Evolutionary conservation across 1,140 invertebrate genomes (phyloP), one percentile per base, ranked within the genome.

Genomic region (Bilobella aurantiaca): DNA sequence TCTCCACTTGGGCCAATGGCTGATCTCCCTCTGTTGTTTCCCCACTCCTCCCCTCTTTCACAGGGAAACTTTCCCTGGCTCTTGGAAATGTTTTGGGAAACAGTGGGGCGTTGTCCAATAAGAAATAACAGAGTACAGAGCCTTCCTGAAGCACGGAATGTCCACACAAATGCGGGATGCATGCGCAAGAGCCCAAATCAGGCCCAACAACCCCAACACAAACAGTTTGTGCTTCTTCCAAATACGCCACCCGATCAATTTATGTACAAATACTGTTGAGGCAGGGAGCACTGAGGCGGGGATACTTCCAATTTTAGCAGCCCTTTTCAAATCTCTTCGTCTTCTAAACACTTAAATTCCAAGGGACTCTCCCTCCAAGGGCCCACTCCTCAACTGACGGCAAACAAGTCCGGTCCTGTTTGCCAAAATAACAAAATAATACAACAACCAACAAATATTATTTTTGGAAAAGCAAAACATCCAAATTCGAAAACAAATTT

Each of bases 221-320:
- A 53, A 53, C 49, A 53, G 23, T 53, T 53, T 53, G 14, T 53
- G 25, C 25, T 53, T 53, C 25, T 5, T 53, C 49, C 49, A 53
- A 53, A 53, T 53, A 53, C 23, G 25, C 49, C 23, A 14, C 49
- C 14, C 49, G 8, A 5, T 23, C 8, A 53, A 53, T 23, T 53
- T 53, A 53, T 53, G 25, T 53, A 53, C 49, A 53, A 53, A 53
- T 53, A 53, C 49, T 18, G 49, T 18, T 12, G 3, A 53, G 49
- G 49, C 8, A 42, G n/a, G 37, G 37, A 42, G 37, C 8, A n/a
- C n/a, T n/a, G n/a, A n/a, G n/a, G 37, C 8, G 37, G 23, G 49
- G 49, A 53, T 53, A 53, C 12, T 53, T 53, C 8, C 34, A 42
- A 42, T 42, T 42, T 42, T 18, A 42, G 34, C 49, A 18, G 25